Evolutionary conservation across 2,797 vertebrate genomes (phyloP).

Genomic region (Valencia hispanica): DNA sequence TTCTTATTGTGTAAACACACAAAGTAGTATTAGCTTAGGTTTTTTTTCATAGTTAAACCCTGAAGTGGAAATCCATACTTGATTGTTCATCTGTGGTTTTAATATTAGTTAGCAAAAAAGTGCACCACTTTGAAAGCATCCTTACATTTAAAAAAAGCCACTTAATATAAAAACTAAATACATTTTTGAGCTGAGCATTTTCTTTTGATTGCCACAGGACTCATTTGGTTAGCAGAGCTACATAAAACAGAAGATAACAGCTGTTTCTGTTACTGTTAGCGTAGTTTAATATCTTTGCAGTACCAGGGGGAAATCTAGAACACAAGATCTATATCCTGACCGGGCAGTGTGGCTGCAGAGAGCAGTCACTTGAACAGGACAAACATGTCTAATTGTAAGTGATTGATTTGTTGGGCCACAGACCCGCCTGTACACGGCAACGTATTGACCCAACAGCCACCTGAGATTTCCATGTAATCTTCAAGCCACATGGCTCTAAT

Average conservation of each 20-base stretch:
- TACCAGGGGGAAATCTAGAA: constrained; percentile 54
- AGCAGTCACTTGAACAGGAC: constrained; percentile 62
- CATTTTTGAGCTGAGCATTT: background rate
- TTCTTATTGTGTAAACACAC: background rate
- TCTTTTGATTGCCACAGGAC: background rate
- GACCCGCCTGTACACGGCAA: constrained; percentile 29
- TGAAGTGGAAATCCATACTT: background rate
- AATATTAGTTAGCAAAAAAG: background rate
- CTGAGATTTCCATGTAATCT: constrained; percentile 76
- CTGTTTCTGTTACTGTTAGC: constrained; percentile 19
- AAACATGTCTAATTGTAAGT: constrained; percentile 75
- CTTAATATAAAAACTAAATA: background rate
- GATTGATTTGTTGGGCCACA: constrained; percentile 73
- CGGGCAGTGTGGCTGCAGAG: constrained; percentile 47
- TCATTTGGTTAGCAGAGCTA: background rate
- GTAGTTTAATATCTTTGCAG: constrained; percentile 58
- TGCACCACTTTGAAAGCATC: background rate
- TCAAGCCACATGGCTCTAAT: constrained; percentile 45
- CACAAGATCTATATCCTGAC: constrained; percentile 59
- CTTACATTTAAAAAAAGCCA: background rate
- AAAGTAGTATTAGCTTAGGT: background rate
- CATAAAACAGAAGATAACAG: constrained; percentile 6
- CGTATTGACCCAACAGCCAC: constrained; percentile 74
- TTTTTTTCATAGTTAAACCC: background rate
- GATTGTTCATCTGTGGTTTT: background rate